phyloP scores from a whole-genome alignment of 2,888 invertebrate species.

The Cantharis rufa region DNA sequence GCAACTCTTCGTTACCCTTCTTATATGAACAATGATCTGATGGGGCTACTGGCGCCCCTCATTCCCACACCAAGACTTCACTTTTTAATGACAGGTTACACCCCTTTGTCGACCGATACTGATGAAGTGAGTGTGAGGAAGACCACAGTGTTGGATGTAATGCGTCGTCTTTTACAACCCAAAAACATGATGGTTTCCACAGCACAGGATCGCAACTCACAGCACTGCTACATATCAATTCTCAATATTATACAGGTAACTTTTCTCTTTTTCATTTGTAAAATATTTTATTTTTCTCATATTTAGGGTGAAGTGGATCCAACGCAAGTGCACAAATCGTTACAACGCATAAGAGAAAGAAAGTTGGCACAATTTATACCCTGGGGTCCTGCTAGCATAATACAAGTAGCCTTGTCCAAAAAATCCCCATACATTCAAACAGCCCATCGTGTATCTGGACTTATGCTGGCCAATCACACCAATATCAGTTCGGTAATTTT shows the following conservation, averaged over 20 bases:
- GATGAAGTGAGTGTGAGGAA: conserved; percentile 81
- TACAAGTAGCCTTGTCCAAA: conserved; percentile 91
- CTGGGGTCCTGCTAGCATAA: conserved; percentile 98
- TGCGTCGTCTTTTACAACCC: conserved; percentile 94
- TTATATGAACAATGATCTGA: conserved; percentile 98
- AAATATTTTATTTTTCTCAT: conserved; percentile 12
- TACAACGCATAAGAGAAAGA: conserved; percentile 92
- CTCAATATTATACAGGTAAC: conserved; percentile 91
- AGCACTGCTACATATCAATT: conserved; percentile 95
- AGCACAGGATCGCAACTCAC: conserved; percentile 82
- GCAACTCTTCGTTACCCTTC: conserved; percentile 95
- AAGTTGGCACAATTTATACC: conserved; percentile 95
- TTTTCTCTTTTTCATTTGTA: background rate
- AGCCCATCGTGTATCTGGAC: conserved; percentile 92
- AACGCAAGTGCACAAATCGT: conserved; percentile 95
- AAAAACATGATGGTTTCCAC: conserved; percentile 99
- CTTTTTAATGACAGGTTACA: conserved; percentile 98
- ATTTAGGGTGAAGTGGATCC: conserved; percentile 94
- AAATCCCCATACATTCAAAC: conserved; percentile 96
- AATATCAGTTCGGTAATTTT: conserved; percentile 87
- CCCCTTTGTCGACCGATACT: conserved; percentile 90
- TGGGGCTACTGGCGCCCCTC: conserved; percentile 91
- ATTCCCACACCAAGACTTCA: conserved; percentile 98
- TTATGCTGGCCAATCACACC: conserved; percentile 98
- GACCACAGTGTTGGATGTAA: conserved; percentile 97